Evolutionary conservation across 2,888 invertebrate genomes (phyloP), one percentile per base, ranked within the genome.

Genomic region (Diplolepis rosae): DNA sequence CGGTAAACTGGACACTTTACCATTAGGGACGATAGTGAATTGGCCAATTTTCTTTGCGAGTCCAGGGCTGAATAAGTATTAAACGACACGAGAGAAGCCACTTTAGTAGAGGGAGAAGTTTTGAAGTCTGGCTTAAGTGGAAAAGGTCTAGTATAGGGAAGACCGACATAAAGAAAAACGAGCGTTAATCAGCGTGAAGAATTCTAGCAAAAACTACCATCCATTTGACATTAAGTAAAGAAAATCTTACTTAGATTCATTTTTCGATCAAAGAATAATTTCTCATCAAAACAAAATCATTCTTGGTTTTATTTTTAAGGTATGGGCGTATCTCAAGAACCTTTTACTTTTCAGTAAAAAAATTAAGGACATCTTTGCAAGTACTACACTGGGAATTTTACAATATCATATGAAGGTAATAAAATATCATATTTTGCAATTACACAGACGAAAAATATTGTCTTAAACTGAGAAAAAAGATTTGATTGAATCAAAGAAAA

Each of bases 1-100:
- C 61, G 24, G 61, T 61, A 61, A 61, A 61, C 61, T 61, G 61
- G 39, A 39, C 27, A 61, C 61, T 61, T 61, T 27, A 61, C 61
- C 61, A 61, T 61, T 61, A 39, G 39, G 39, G 39, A 39, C 27
- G 61, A 61, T 61, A 61, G 61, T 61, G 61, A 61, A 61, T 61
- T 61, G 61, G 61, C 24, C 61, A 61, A 61, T 61, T 61, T 61
- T 61, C 61, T 42, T 39, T 61, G 35, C 39, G 24, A 35, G 39
- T 39, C 39, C 39, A 61, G 39, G 39, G 35, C 61, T 61, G 61
- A 39, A 27, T 61, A 61, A 39, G 61, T 61, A 61, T 61, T 61
- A 61, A 61, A 61, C 39, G 61, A 61, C 61, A 61, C 61, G 39
- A 39, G 48, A 48, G 48, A 48, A 48, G 35, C 39, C 39, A 61